Conservation (phyloP, 2,113 vertebrate species). For the Sakesphorus luctuosus region DNA sequence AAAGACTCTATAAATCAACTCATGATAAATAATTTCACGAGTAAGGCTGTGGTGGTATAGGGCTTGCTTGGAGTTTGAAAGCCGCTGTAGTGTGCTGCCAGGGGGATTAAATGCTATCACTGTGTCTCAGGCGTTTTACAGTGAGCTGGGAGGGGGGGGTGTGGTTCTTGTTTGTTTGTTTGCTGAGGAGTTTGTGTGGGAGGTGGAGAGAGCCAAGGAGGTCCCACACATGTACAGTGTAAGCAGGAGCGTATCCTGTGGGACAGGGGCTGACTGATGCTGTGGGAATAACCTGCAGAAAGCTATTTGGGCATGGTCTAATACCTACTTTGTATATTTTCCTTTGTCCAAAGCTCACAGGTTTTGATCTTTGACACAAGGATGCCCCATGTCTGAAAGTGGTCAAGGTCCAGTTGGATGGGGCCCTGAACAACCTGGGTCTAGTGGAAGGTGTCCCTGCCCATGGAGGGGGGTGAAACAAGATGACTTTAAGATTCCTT, state of each 20-base stretch:
- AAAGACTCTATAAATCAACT: slow-evolving; percentile 65
- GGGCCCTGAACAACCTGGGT: neutral
- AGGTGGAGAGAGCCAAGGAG: neutral
- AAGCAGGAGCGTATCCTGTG: neutral
- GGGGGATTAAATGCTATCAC: slow-evolving; percentile 70
- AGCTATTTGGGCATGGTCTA: neutral
- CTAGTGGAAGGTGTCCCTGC: neutral
- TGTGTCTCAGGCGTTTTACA: slow-evolving; percentile 64
- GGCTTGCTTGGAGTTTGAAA: slow-evolving; percentile 50
- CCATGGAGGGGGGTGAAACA: neutral
- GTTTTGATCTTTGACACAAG: neutral
- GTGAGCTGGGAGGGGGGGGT: neutral
- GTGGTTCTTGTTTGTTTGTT: neutral
- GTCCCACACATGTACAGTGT: neutral
- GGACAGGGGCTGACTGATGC: neutral
- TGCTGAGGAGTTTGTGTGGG: neutral
- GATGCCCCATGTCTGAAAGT: neutral
- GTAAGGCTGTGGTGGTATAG: neutral
- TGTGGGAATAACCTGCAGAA: neutral
- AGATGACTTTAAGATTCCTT: neutral
- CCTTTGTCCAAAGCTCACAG: neutral
- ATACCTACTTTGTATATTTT: neutral
- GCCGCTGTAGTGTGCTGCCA: slow-evolving; percentile 59
- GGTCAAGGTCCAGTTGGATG: neutral
- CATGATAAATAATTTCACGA: slow-evolving; percentile 73